These are phyloP conservation scores for Trachelus troglodyta DNA, from an alignment of 2,888 invertebrate species.

Conservation along the genomic window DNA sequence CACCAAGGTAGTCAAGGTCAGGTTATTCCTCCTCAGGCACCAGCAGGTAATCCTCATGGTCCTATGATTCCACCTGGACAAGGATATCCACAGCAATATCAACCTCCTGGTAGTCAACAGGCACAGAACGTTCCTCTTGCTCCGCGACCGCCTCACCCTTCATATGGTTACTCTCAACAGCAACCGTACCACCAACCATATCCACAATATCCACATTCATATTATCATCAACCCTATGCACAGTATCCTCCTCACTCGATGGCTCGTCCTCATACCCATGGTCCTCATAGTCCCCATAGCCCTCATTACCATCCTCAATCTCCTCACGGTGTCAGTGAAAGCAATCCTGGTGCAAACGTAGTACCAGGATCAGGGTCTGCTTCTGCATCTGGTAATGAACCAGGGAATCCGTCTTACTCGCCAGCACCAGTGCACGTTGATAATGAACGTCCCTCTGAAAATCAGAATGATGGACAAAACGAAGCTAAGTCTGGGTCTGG, in stretches of 20 bases:
- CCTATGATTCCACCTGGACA: slow-evolving; percentile 62
- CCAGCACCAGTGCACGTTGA: slow-evolving; percentile 53
- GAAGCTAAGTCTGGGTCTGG: slow-evolving; percentile 58
- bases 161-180: slow-evolving; percentile 68
- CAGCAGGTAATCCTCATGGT: slow-evolving; percentile 51
- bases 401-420: slow-evolving; percentile 49
- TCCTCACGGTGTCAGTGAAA: slow-evolving; percentile 57
- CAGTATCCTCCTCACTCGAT: slow-evolving; percentile 70
- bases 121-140: slow-evolving; percentile 69
- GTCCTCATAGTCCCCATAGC: slow-evolving; percentile 53
- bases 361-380: slow-evolving; percentile 42
- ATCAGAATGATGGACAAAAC: slow-evolving; percentile 55
- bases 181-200: slow-evolving; percentile 68
- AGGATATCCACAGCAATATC: slow-evolving; percentile 64
- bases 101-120: slow-evolving; percentile 60
- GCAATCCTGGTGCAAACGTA: slow-evolving; percentile 43
- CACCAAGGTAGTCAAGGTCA: slow-evolving; percentile 51
- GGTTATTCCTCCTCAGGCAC: slow-evolving; percentile 55
- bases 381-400: slow-evolving; percentile 42
- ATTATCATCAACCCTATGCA: slow-evolving; percentile 69
- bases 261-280: slow-evolving; percentile 65
- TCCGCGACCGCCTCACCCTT: slow-evolving; percentile 70
- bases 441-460: slow-evolving; percentile 48
- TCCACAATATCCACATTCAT: slow-evolving; percentile 68
- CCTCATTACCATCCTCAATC: slow-evolving; percentile 63